Conservation (phyloP, 37 sponge, comb jelly and placozoan species). For the Theonella swinhoei region DNA sequence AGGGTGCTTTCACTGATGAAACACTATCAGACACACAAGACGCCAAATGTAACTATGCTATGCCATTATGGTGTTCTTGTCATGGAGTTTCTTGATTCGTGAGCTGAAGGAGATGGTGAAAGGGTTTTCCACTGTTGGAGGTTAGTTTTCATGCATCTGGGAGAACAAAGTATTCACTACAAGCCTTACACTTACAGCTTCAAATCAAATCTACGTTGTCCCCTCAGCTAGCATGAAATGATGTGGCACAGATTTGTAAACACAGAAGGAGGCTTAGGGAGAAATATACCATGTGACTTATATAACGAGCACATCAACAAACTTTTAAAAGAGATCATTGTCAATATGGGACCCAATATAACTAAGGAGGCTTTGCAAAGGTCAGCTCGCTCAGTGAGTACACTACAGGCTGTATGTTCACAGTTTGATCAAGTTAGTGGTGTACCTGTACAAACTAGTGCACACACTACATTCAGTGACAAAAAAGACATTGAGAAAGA, state of each 20-base stretch:
- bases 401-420: not conserved
- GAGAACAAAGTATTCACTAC: conserved; percentile 17
- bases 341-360: conserved; percentile 31
- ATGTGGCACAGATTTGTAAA: conserved; percentile 33
- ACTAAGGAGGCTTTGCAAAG: conserved; percentile 3
- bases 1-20: too few species aligned
- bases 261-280: conserved; percentile 24
- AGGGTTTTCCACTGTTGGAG: not conserved
- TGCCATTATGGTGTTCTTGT: too few species aligned
- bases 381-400: conserved; percentile 16
- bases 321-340: conserved; percentile 7
- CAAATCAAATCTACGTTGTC: not conserved
- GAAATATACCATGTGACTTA: conserved; percentile 31
- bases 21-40: too few species aligned
- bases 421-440: not conserved
- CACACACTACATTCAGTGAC: not conserved
- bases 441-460: not conserved
- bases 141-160: not conserved
- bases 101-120: not conserved
- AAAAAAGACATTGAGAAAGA: not conserved
- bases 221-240: conserved; percentile 20
- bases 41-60: too few species aligned
- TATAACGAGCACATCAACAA: conserved; percentile 36
- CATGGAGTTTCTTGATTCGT: too few species aligned
- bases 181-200: conserved; percentile 14